Evolutionary conservation across 1,140 invertebrate species (phyloP).

Genomic region (Cherax quadricarinatus): DNA sequence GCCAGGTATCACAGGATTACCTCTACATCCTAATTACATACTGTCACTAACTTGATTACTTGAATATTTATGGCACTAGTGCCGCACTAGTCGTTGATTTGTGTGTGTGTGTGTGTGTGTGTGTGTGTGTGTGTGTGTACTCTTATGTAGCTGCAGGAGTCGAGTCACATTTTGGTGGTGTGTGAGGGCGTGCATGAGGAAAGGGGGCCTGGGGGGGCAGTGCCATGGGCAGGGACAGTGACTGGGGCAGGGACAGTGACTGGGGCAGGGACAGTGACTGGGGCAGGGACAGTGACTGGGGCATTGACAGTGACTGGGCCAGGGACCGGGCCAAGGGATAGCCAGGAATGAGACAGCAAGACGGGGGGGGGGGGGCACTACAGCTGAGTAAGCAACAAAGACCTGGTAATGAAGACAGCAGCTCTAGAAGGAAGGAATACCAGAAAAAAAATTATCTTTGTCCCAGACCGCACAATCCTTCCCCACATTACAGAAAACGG

Average conservation of each 20-base stretch:
- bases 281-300: too few species aligned
- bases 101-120: neutral
- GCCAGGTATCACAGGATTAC: conserved; percentile 63
- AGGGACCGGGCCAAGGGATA: neutral
- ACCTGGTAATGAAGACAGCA: neutral
- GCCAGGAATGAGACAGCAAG: neutral
- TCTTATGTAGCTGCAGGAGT: too few species aligned
- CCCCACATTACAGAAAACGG: neutral
- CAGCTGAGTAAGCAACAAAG: neutral
- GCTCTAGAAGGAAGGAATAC: neutral
- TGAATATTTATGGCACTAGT: conserved; percentile 61
- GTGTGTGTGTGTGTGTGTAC: neutral
- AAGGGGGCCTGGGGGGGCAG: neutral
- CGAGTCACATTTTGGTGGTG: neutral
- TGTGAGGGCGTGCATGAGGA: neutral
- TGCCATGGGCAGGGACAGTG: neutral
- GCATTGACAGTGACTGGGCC: neutral
- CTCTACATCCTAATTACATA: conserved; percentile 50
- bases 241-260: too few species aligned
- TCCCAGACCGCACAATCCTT: neutral
- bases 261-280: too few species aligned
- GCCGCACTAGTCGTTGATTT: conserved; percentile 5
- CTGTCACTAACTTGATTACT: conserved; percentile 66
- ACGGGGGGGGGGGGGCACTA: neutral
- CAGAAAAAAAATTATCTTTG: neutral